phyloP scores from a whole-genome alignment of 1,140 invertebrate genomes.

The Neodiprion virginianus region DNA sequence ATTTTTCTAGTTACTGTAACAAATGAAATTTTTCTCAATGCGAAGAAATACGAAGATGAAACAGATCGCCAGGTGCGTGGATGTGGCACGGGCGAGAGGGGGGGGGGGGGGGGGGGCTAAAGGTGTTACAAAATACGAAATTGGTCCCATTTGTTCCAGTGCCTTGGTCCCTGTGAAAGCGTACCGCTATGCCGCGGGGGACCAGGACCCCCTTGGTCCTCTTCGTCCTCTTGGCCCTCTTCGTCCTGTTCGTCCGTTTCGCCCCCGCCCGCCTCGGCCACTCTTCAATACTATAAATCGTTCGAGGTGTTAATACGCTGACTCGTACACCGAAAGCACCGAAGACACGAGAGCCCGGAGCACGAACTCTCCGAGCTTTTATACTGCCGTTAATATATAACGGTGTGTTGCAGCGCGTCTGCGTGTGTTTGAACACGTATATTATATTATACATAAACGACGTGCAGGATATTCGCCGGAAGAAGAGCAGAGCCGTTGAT shows the following conservation, averaged over 20 bases:
- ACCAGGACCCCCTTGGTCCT: constrained; percentile 35
- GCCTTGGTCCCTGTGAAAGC: constrained; percentile 35
- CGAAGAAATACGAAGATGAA: constrained; percentile 12
- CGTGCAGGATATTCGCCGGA: too few species aligned
- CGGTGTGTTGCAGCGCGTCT: too few species aligned
- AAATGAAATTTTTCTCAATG: too few species aligned
- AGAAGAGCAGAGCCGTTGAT: too few species aligned
- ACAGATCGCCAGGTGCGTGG: constrained; percentile 45
- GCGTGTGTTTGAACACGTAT: too few species aligned
- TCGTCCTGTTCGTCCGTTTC: constrained; percentile 2
- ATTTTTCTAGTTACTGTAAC: too few species aligned
- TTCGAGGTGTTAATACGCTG: constrained; percentile 60
- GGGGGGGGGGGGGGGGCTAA: not conserved
- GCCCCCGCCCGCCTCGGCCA: not conserved
- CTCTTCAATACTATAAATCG: constrained; percentile 56
- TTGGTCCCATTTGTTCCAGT: constrained; percentile 57
- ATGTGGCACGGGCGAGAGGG: constrained; percentile 26
- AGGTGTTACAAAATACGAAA: constrained; percentile 54
- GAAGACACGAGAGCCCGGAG: too few species aligned
- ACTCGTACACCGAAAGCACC: constrained; percentile 29
- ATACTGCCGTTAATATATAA: not conserved
- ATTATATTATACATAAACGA: too few species aligned
- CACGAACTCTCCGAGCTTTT: not conserved
- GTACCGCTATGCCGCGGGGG: constrained; percentile 48
- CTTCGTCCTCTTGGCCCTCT: constrained; percentile 7